phyloP scores from a whole-genome alignment of 2,888 invertebrate genomes.

The Eurois occulta region DNA sequence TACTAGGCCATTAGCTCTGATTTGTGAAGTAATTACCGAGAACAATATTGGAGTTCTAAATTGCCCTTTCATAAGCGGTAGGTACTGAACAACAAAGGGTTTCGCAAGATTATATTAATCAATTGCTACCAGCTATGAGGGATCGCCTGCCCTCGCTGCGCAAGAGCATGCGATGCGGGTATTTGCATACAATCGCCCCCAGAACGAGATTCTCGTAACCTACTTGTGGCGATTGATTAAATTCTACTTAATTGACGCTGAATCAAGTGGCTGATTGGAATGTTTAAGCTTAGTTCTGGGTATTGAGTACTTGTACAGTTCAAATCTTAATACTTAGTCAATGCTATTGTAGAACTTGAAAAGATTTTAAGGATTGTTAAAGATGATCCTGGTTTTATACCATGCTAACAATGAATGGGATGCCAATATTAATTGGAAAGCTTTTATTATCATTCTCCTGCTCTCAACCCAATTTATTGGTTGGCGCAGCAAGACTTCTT shows the following conservation, averaged over 20 bases:
- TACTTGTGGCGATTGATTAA: constrained; percentile 69
- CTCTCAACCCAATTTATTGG: neutral
- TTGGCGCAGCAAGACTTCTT: neutral
- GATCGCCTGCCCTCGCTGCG: constrained; percentile 67
- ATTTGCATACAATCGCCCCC: constrained; percentile 82
- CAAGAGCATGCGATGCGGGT: constrained; percentile 82
- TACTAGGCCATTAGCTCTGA: constrained; percentile 15
- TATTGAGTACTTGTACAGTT: neutral
- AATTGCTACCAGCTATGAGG: constrained; percentile 62
- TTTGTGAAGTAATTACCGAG: constrained; percentile 51
- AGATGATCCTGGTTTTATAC: neutral
- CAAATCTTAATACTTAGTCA: neutral
- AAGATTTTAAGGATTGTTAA: neutral
- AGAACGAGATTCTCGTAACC: constrained; percentile 75
- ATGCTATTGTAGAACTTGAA: neutral
- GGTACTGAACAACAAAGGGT: constrained; percentile 56
- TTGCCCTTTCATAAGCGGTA: constrained; percentile 54
- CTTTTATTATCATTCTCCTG: neutral
- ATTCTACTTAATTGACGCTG: constrained; percentile 59
- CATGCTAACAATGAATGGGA: neutral
- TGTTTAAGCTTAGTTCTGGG: neutral
- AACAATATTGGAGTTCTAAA: constrained; percentile 57
- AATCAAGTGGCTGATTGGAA: constrained; percentile 18
- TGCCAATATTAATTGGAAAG: neutral
- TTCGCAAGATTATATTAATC: constrained; percentile 64